Percentiles rank a stretch among this genome's conserved stretches.
Conservation (phyloP, 2,797 vertebrate species). For the Oreonectes daqikongensis region DNA sequence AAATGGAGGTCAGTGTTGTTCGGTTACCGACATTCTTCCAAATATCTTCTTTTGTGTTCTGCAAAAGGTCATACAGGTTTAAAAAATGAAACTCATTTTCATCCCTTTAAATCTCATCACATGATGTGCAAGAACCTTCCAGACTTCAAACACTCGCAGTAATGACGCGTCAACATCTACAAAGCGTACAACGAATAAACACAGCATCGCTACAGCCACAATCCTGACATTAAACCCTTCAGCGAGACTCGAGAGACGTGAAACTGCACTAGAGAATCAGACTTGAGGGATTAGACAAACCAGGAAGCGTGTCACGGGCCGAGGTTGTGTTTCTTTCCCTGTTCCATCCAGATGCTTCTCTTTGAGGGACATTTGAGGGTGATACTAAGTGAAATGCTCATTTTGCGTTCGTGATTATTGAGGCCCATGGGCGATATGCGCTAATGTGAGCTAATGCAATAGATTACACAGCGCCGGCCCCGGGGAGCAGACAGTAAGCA, state of each 20-base stretch:
- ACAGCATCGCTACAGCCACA: slow-evolving; percentile 49
- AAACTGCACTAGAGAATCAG: slow-evolving; percentile 45
- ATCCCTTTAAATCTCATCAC: slow-evolving; percentile 31
- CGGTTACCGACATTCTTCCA: too few relatives aligned
- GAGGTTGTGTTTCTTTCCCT: slow-evolving; percentile 63
- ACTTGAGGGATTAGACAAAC: slow-evolving; percentile 58
- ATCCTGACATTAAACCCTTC: slow-evolving; percentile 63
- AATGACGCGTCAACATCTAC: slow-evolving; percentile 16
- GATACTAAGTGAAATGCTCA: slow-evolving; percentile 86
- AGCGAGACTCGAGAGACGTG: slow-evolving; percentile 54
- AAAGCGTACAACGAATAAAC: slow-evolving; percentile 52
- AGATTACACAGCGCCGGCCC: slow-evolving; percentile 81
- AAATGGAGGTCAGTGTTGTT: too few relatives aligned
- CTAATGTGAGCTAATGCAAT: slow-evolving; percentile 90
- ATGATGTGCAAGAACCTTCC: slow-evolving; percentile 31
- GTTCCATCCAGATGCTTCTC: slow-evolving; percentile 64
- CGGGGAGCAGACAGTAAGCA: slow-evolving; percentile 77
- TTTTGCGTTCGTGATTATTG: slow-evolving; percentile 84
- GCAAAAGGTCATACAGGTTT: too few relatives aligned
- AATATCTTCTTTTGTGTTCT: too few relatives aligned
- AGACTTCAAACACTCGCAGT: slow-evolving; percentile 21
- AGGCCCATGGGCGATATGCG: slow-evolving; percentile 84
- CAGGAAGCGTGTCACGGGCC: slow-evolving; percentile 68
- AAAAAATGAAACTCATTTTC: too few relatives aligned
- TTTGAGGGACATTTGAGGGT: slow-evolving; percentile 71